Conservation (phyloP, 2,888 invertebrate genomes). For the Ditylenchus weischeri region DNA sequence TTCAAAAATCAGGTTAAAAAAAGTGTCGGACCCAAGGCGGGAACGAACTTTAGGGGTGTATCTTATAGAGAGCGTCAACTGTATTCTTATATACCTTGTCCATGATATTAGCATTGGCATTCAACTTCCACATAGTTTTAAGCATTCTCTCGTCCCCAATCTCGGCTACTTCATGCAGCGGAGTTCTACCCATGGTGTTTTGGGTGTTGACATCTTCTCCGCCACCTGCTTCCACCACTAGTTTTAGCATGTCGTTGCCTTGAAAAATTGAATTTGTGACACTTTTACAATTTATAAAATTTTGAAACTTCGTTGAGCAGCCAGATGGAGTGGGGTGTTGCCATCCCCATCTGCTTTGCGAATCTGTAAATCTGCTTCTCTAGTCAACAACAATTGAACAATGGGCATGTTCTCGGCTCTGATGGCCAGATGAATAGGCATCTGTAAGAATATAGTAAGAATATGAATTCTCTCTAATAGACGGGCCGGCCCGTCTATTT, state of each 20-base stretch:
- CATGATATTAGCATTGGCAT: constrained; percentile 78
- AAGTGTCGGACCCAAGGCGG: too few species aligned
- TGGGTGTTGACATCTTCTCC: constrained; percentile 86
- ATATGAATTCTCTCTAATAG: too few species aligned
- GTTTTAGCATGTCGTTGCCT: constrained; percentile 30
- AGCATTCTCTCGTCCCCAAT: constrained; percentile 90
- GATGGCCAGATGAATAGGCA: constrained; percentile 54
- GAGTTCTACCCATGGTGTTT: constrained; percentile 89
- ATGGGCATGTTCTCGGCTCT: constrained; percentile 86
- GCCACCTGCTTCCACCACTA: constrained; percentile 47
- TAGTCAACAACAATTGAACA: constrained; percentile 81
- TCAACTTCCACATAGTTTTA: constrained; percentile 88
- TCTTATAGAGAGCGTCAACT: too few species aligned
- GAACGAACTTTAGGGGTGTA: too few species aligned
- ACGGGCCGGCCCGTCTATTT: too few species aligned
- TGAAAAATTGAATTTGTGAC: constrained; percentile 13
- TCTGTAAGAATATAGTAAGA: too few species aligned
- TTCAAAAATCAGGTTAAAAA: too few species aligned
- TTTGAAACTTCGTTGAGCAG: constrained; percentile 74
- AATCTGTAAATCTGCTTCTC: constrained; percentile 82
- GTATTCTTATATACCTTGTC: constrained; percentile 27
- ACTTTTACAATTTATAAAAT: neutral
- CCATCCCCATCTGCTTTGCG: constrained; percentile 68
- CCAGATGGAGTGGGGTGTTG: constrained; percentile 89
- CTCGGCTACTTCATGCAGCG: constrained; percentile 89